phyloP scores from a whole-genome alignment of 2,113 vertebrate genomes.

The Alaudala cheleensis region DNA sequence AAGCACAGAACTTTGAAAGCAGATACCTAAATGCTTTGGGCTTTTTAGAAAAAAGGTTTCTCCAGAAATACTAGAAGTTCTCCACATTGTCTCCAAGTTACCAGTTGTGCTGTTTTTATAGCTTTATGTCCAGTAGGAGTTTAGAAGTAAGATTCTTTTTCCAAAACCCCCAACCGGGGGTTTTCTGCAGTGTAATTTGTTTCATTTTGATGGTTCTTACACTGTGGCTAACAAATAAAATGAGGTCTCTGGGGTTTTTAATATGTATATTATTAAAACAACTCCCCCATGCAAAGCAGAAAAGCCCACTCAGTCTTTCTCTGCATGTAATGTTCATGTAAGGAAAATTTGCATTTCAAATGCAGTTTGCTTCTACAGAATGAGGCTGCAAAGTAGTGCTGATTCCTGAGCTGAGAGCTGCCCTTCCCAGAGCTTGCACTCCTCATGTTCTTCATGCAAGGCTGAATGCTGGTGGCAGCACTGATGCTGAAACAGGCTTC shows the following conservation, averaged over 20 bases:
- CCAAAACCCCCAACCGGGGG: not conserved
- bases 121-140: not conserved
- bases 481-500: not conserved
- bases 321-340: not conserved
- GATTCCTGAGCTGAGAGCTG: not conserved
- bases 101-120: not conserved
- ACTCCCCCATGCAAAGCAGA: not conserved
- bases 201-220: not conserved
- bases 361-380: not conserved
- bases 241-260: not conserved
- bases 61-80: not conserved
- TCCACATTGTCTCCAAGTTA: not conserved
- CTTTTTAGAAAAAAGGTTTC: not conserved
- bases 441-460: not conserved
- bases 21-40: not conserved
- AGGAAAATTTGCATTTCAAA: not conserved
- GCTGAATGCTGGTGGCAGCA: not conserved
- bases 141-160: not conserved
- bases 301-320: not conserved
- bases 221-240: not conserved
- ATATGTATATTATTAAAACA: not conserved
- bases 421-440: not conserved
- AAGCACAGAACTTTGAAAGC: not conserved
- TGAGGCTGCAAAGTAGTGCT: not conserved
- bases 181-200: not conserved